These are phyloP conservation scores for Galerucella calmariensis DNA, from an alignment of 2,888 invertebrate genomes.

Conservation along the genomic window DNA sequence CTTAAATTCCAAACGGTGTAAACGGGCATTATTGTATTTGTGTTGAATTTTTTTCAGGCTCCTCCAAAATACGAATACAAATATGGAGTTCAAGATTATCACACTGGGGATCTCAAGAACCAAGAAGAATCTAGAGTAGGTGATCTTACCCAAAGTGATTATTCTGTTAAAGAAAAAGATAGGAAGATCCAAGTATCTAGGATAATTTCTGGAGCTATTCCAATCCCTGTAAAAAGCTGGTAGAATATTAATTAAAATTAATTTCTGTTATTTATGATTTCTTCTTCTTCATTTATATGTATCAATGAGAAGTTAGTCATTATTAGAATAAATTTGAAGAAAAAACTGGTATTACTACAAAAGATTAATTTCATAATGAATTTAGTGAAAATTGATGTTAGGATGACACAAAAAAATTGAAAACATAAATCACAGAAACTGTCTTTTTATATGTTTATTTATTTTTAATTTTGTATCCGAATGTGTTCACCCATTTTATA, in stretches of 20 bases:
- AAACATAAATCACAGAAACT: no score
- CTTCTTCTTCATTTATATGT: background rate
- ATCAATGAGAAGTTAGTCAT: background rate
- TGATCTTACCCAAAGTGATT: constrained; percentile 45
- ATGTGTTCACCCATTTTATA: no score
- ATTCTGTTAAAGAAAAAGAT: constrained; percentile 34
- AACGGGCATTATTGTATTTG: background rate
- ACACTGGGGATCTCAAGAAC: constrained; percentile 51
- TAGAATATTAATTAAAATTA: background rate
- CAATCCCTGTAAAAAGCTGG: constrained; percentile 33
- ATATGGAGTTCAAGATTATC: constrained; percentile 49
- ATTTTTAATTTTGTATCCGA: no score
- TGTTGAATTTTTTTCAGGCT: constrained; percentile 37
- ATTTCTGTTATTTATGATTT: background rate
- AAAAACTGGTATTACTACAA: no score
- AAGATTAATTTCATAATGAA: no score
- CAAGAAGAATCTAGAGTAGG: constrained; percentile 48
- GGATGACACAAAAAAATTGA: no score
- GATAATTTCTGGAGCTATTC: constrained; percentile 31
- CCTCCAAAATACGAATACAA: constrained; percentile 51
- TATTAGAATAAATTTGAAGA: background rate
- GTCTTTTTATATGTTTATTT: no score
- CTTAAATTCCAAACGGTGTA: background rate
- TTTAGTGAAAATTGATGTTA: no score
- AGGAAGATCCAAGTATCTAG: constrained; percentile 38